Evolutionary conservation across 2,797 vertebrate species (phyloP), one percentile per base, ranked within the genome.

Genomic region (Thalassophryne amazonica): DNA sequence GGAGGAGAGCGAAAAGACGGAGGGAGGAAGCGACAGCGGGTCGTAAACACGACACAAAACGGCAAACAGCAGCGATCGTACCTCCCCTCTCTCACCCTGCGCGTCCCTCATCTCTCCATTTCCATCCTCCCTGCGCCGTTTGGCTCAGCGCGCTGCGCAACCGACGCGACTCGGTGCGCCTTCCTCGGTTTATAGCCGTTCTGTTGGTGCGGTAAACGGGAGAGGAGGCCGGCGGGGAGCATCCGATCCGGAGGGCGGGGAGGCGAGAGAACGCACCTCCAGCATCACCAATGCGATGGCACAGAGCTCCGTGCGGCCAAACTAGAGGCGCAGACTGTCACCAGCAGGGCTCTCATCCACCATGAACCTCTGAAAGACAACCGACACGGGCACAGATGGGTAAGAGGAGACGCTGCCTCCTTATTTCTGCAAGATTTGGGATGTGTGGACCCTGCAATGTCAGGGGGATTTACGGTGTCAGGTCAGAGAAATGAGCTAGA

Each of bases 381-480:
- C 74, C 13, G 46, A 73, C 75, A 48, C 75, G 16, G 49, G 83
- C 81, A 69, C 81, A 73, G 78, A 87, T 87, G 85, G 85, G 83
- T 86, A 78, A 86, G 85, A 48, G 11, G 35, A 69, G 57, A 66
- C 23, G 54, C 37, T 29, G 18, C 34, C 11, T 29, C 17, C 6
- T 16, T 14, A 1, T 3, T 13, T 19, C 11, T n/a, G 0, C n/a
- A 25, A n/a, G 5, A 43, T 27, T 22, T 10, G 29, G 12, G 35
- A 21, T 34, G 22, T 28, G 21, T 11, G 8, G n/a, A n/a, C n/a
- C n/a, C n/a, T n/a, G n/a, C n/a, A n/a, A n/a, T n/a, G n/a, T n/a
- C n/a, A n/a, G n/a, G n/a, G n/a, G n/a, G n/a, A n/a, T n/a, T n/a
- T n/a, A n/a, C n/a, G n/a, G n/a, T n/a, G n/a, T n/a, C n/a, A n/a